Evolutionary conservation across 2,797 vertebrate genomes (phyloP).

Genomic region (Diceros bicornis): DNA sequence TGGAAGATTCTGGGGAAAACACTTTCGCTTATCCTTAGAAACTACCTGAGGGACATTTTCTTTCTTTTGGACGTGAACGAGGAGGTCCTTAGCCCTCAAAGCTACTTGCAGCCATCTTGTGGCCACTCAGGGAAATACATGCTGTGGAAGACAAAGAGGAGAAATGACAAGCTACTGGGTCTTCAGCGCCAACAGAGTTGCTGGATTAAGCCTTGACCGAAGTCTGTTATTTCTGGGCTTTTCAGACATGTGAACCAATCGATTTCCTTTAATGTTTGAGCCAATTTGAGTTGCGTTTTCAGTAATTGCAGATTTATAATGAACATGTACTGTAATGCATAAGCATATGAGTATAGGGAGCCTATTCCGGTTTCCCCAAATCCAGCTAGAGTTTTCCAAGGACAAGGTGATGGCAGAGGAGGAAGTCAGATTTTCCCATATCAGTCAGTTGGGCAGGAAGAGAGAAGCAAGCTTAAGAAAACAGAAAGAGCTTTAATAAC

Average conservation of each 20-base stretch:
- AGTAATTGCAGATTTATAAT: not conserved
- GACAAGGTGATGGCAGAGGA: not conserved
- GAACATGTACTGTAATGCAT: not conserved
- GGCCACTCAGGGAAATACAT: conserved; percentile 49
- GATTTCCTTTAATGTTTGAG: not conserved
- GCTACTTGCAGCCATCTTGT: conserved; percentile 79
- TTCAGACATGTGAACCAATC: not conserved
- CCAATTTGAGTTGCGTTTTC: not conserved
- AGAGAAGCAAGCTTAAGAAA: not conserved
- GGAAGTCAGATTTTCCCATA: not conserved
- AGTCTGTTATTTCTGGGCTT: not conserved
- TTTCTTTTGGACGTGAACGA: not conserved
- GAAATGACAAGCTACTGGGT: fast-evolving
- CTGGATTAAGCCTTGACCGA: not conserved
- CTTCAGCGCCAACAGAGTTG: not conserved
- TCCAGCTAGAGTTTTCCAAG: conserved; percentile 23
- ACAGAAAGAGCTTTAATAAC: not conserved
- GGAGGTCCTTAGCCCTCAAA: not conserved
- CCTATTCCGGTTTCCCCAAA: not conserved
- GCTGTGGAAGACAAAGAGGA: not conserved
- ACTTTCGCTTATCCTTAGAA: not conserved
- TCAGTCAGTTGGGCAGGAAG: not conserved
- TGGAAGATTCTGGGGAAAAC: not conserved
- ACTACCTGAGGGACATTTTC: not conserved
- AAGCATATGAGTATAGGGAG: not conserved